Evolutionary conservation across 2,888 invertebrate genomes (phyloP), one percentile per base, ranked within the genome.

Genomic region (Dicranocentrus wangi): DNA sequence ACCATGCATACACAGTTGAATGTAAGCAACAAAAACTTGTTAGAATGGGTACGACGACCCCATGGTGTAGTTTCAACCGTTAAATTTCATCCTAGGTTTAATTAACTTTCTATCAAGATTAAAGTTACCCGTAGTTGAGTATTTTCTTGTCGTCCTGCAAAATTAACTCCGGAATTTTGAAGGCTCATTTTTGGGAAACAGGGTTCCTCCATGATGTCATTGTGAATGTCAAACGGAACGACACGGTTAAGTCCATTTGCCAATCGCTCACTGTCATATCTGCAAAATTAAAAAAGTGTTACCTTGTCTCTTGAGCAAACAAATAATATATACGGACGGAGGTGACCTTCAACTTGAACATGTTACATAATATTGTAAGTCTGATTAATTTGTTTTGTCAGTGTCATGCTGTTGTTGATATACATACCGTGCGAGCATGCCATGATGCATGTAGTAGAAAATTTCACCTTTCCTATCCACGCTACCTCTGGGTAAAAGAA

Each of bases 361-460:
- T n/a, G n/a, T n/a, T n/a, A n/a, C n/a, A n/a, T n/a, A n/a, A n/a
- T n/a, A n/a, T n/a, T n/a, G n/a, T n/a, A n/a, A n/a, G n/a, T n/a
- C n/a, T n/a, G n/a, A n/a, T n/a, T n/a, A n/a, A n/a, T n/a, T n/a
- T n/a, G n/a, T n/a, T n/a, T n/a, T n/a, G n/a, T n/a, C n/a, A n/a
- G n/a, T n/a, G n/a, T n/a, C n/a, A n/a, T n/a, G n/a, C n/a, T n/a
- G n/a, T n/a, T n/a, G n/a, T n/a, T n/a, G n/a, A n/a, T n/a, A n/a
- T n/a, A 17, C 47, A 17, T 23, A 65, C 43, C 43, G 28, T 28
- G 61, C 28, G 2, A 55, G 51, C 70, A 75, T 69, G 89, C 93
- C 94, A 87, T 93, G 91, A 86, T 94, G 94, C 93, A 94, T 94
- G 87, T 93, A 94, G 87, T 93, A 94, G 89, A 94, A 94, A 19